These are phyloP conservation scores for Proteles cristata DNA, from an alignment of 2,113 vertebrate species.

Conservation along the genomic window DNA sequence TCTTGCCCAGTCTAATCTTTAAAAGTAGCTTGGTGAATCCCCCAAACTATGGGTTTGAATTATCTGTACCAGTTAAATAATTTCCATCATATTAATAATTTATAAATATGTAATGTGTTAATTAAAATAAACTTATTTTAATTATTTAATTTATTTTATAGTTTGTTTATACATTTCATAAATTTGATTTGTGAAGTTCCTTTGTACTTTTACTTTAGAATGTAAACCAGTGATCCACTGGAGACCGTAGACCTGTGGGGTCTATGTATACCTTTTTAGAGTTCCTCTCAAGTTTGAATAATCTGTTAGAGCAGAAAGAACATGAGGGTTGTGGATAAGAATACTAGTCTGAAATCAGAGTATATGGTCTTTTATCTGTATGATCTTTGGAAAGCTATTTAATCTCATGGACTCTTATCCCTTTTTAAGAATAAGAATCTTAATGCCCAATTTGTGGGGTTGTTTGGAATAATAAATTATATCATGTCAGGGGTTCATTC, in stretches of 20 bases:
- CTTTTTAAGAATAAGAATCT: neutral
- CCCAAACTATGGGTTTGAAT: neutral
- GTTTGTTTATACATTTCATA: neutral
- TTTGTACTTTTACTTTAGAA: neutral
- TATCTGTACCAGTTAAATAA: neutral
- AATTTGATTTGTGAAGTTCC: neutral
- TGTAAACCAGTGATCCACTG: neutral
- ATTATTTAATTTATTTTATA: neutral
- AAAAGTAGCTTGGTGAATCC: neutral
- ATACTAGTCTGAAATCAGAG: neutral
- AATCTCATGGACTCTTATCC: neutral
- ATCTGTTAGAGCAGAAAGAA: neutral
- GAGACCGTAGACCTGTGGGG: no score
- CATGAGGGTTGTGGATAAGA: neutral
- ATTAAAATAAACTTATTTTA: neutral
- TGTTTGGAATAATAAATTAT: neutral
- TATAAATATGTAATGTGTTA: neutral
- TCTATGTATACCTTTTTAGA: neutral
- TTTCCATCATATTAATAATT: neutral
- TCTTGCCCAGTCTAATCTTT: neutral
- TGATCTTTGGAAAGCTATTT: slow-evolving; percentile 17
- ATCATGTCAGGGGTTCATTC: neutral
- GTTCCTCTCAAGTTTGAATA: neutral
- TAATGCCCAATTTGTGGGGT: neutral
- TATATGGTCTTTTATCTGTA: neutral